phyloP scores from a whole-genome alignment of 2,888 invertebrate genomes.

The Noctua pronuba region DNA sequence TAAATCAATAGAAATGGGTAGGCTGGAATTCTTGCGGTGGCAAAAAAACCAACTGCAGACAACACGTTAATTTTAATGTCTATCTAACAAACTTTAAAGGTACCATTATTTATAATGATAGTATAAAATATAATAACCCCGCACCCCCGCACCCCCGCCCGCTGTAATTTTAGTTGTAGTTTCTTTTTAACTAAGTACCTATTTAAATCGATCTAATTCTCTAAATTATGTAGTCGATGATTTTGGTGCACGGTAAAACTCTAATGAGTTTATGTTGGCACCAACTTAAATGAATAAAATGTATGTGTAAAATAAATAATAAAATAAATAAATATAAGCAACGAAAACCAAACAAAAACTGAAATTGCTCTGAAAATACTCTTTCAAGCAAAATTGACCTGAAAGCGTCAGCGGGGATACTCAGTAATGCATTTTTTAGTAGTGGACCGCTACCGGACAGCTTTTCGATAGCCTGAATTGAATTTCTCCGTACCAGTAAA shows the following conservation, averaged over 20 bases:
- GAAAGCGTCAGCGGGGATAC: constrained; percentile 6
- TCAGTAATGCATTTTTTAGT: constrained; percentile 32
- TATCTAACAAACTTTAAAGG: neutral
- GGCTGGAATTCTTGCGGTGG: neutral
- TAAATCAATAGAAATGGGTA: constrained; percentile 10
- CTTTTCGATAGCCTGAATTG: neutral
- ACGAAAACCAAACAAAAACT: neutral
- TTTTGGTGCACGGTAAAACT: too few species aligned
- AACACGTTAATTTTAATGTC: neutral
- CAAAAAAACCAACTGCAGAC: neutral
- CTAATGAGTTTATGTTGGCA: too few species aligned
- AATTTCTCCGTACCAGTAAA: neutral
- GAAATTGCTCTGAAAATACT: neutral
- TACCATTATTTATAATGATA: neutral
- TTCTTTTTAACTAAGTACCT: too few species aligned
- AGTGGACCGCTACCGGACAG: constrained; percentile 7
- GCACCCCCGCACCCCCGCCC: too few species aligned
- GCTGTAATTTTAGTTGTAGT: too few species aligned
- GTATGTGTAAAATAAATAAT: too few species aligned
- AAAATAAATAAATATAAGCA: neutral
- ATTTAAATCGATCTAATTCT: too few species aligned
- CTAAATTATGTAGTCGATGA: too few species aligned
- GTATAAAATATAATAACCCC: too few species aligned
- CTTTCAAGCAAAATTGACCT: constrained; percentile 16
- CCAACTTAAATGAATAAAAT: too few species aligned